Percentiles rank a stretch among this genome's conserved stretches.
Evolutionary conservation across 2,113 vertebrate genomes (phyloP).

Genomic region (Zingel zingel): DNA sequence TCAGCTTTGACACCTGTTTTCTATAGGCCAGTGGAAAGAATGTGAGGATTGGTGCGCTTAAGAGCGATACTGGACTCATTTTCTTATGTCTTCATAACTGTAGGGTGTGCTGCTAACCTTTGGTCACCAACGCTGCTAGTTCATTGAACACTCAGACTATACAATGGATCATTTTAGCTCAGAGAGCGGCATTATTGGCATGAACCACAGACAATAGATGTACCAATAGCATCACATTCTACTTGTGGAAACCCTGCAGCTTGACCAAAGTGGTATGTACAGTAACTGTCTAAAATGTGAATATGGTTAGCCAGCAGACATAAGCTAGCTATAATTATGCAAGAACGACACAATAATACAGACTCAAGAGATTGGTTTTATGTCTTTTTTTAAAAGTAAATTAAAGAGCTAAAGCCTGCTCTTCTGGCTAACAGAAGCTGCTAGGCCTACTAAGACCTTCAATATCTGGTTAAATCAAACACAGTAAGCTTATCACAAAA

Average conservation of each 20-base stretch:
- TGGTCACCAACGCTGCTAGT: constrained; percentile 10
- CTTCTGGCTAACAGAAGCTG: neutral
- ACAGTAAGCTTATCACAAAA: neutral
- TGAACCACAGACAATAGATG: neutral
- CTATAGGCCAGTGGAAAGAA: constrained; percentile 69
- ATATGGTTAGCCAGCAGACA: no score
- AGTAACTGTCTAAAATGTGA: neutral
- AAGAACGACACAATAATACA: neutral
- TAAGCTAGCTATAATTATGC: no score
- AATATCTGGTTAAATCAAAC: neutral
- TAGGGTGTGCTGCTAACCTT: constrained; percentile 15
- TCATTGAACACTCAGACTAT: constrained; percentile 9
- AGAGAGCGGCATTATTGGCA: neutral
- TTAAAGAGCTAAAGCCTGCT: no score
- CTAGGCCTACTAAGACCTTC: neutral
- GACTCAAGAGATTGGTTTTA: neutral
- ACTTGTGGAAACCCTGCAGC: neutral
- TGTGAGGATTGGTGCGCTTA: constrained; percentile 61
- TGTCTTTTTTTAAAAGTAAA: no score
- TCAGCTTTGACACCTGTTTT: constrained; percentile 55
- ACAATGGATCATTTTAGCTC: constrained; percentile 30
- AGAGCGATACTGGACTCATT: constrained; percentile 40
- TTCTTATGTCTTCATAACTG: constrained; percentile 8
- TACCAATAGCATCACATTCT: neutral
- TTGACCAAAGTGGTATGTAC: neutral